Evolutionary conservation across 2,797 vertebrate genomes (phyloP).

Genomic region (Prunella strophiata): DNA sequence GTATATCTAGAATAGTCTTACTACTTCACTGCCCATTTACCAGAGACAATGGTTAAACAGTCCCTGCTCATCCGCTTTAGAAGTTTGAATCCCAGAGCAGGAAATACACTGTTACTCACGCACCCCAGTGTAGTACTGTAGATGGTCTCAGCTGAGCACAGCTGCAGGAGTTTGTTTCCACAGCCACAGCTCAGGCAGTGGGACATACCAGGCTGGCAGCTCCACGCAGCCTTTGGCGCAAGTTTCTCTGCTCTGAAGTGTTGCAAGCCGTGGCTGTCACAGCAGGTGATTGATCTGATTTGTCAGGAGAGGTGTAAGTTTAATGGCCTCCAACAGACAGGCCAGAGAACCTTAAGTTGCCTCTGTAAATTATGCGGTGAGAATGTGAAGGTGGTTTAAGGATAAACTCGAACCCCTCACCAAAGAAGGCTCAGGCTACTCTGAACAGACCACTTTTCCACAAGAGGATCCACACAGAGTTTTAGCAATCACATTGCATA

Average conservation of each 20-base stretch:
- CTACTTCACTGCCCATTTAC: background rate
- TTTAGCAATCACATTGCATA: background rate
- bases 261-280: background rate
- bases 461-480: background rate
- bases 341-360: background rate
- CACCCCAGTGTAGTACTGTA: background rate
- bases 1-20: background rate
- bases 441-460: background rate
- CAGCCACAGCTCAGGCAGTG: background rate
- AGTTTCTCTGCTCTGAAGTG: background rate
- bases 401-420: background rate
- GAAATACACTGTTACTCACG: background rate
- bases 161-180: too few species aligned
- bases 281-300: background rate
- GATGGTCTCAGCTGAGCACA: background rate
- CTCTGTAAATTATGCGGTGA: background rate
- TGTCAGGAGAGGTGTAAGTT: background rate
- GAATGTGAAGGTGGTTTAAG: background rate
- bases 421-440: background rate
- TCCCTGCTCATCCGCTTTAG: background rate
- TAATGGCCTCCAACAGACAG: background rate
- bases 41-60: background rate
- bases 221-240: background rate
- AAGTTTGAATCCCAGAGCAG: background rate
- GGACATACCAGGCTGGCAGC: background rate